Base-by-base conservation (phyloP, 2,113 vertebrate species). In the Lates calcarifer region DNA sequence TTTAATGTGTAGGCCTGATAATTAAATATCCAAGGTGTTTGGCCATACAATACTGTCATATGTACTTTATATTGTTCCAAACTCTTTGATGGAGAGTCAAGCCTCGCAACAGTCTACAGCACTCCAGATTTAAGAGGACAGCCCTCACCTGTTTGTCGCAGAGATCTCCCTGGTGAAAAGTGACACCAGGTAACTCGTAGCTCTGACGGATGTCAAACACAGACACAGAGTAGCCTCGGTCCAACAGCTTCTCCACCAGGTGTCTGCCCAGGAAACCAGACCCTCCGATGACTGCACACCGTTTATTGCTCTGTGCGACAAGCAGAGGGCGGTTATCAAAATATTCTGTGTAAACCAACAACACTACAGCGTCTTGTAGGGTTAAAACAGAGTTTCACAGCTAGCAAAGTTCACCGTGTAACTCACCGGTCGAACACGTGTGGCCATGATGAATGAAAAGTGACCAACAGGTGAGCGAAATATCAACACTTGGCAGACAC, bases 221-320 rank as follows among this genome's bases (percentile, higher is more conserved):
- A 0, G 96, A 96, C 9, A 99, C 97, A 0, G 58, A 2, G 35
- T 98, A 99, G 24, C 97, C 98, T 73, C 85, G 94, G 1, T 94
- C 94, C 91, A 99, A 60, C 64, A 99, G 91, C 84, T 94, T 95
- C 91, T 99, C 97, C 90, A 98, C 98, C 89, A 99, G 57, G 93
- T 99, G 96, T 89, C 94, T 95, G 4, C 98, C 98, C 63, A 99
- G 91, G 92, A 99, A 99, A 0, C 98, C 98, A 0, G 96, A 98
- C 9, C 98, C 98, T 0, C 98, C 98, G 0, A 99, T 97, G 28
- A 99, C 98, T 0, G 95, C 90, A 62, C 98, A 99, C 10, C 91
- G 95, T 82, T 95, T 97, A 53, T 7, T 94, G 33, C 93, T 92
- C 98, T 99, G 93, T 12, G 6, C 1, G 11, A 49, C 22, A 43